Evolutionary conservation across 2,888 invertebrate species (phyloP).

Genomic region (Beris chalybata): DNA sequence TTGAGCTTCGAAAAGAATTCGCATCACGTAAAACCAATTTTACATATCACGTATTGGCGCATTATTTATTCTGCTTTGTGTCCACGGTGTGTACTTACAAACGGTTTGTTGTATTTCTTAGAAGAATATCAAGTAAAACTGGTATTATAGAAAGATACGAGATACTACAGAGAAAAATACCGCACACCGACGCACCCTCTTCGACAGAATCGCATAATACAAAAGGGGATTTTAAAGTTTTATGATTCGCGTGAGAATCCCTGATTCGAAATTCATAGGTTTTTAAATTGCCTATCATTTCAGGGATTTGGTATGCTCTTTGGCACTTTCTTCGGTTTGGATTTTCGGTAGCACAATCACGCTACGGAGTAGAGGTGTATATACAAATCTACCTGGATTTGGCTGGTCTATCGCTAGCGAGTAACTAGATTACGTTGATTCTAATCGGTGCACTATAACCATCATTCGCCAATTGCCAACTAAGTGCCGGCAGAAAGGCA

Average conservation of each 20-base stretch:
- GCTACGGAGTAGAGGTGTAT: too few relatives aligned
- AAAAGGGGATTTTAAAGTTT: conserved; percentile 31
- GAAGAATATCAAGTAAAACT: conserved; percentile 13
- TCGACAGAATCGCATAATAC: conserved; percentile 15
- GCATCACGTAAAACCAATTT: conserved; percentile 33
- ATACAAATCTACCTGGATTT: too few relatives aligned
- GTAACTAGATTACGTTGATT: too few relatives aligned
- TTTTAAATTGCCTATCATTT: conserved; percentile 27
- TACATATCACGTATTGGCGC: conserved; percentile 35
- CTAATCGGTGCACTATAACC: too few relatives aligned
- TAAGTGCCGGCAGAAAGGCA: too few relatives aligned
- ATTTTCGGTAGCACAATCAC: too few relatives aligned
- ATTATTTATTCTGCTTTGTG: conserved; percentile 32
- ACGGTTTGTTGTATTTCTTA: conserved; percentile 11
- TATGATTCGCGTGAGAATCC: conserved; percentile 35
- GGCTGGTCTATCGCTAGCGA: too few relatives aligned
- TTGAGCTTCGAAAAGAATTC: conserved; percentile 10
- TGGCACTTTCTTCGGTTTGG: too few relatives aligned
- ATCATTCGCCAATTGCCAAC: too few relatives aligned
- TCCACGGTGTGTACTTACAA: conserved; percentile 26
- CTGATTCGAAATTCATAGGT: conserved; percentile 33
- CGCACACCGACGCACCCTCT: not conserved
- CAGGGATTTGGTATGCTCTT: not conserved
- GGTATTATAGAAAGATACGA: not conserved
- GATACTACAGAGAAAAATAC: too few relatives aligned